Conservation (phyloP, 2,113 vertebrate species). For the Agapornis roseicollis region DNA sequence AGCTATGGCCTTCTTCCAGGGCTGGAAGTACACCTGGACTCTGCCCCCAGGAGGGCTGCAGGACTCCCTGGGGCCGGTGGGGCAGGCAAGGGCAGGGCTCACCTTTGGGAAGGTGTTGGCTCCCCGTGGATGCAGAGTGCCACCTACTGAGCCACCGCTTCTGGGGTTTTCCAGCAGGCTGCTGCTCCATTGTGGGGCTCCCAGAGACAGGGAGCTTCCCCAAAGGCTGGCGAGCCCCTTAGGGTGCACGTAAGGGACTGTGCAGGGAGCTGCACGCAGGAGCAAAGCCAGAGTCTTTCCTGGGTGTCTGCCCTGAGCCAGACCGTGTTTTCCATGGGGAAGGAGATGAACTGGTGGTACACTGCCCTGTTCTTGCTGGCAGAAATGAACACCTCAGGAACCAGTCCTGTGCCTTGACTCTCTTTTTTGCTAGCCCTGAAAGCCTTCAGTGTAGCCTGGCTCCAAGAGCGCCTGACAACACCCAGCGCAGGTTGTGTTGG, state of each 20-base stretch:
- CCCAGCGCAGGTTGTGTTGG: fast-evolving
- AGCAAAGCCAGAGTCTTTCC: neutral
- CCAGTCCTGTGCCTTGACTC: fast-evolving
- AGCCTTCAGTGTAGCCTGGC: neutral
- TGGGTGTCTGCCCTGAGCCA: neutral
- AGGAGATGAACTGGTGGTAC: fast-evolving
- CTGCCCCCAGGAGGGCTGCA: neutral
- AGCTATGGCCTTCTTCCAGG: neutral
- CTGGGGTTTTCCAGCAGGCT: neutral
- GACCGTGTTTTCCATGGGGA: neutral
- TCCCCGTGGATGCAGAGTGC: conserved; percentile 53
- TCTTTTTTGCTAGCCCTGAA: neutral
- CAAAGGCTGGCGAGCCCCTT: neutral
- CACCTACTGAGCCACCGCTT: conserved; percentile 44
- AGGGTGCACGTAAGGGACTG: no score
- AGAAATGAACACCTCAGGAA: neutral
- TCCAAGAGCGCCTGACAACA: neutral
- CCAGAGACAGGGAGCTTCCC: neutral
- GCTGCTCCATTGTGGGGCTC: neutral
- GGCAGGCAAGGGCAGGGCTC: neutral
- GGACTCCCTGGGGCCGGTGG: neutral
- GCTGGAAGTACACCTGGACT: neutral
- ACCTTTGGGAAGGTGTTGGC: neutral
- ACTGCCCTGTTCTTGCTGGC: fast-evolving
- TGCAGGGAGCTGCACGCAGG: fast-evolving